Percentiles rank a stretch among this genome's conserved stretches.
These are phyloP conservation scores for Xylocopa sonorina DNA, from an alignment of 1,140 invertebrate genomes.

Conservation along the genomic window DNA sequence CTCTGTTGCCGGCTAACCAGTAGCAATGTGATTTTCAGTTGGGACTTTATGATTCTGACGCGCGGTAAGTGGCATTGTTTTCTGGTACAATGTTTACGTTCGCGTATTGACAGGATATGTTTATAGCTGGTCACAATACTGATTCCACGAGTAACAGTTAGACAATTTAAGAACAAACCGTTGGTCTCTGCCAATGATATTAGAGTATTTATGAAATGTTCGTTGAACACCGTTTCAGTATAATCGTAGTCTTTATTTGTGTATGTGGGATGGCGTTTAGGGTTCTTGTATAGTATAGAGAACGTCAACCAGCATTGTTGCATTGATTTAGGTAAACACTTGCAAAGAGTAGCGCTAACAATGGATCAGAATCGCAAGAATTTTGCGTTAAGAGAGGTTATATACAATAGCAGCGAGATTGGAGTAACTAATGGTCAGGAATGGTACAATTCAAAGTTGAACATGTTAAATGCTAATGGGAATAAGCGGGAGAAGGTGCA, in stretches of 20 bases:
- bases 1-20: constrained; percentile 24
- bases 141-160: not conserved
- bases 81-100: not conserved
- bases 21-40: constrained; percentile 42
- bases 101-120: no score
- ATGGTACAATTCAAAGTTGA: constrained; percentile 76
- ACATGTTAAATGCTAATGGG: constrained; percentile 58
- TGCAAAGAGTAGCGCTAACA: constrained; percentile 87
- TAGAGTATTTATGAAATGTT: not conserved
- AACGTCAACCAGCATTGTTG: not conserved
- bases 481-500: constrained; percentile 69
- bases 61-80: constrained; percentile 51
- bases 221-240: not conserved
- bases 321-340: constrained; percentile 61
- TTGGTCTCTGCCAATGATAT: not conserved
- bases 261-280: no score
- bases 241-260: not conserved
- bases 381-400: constrained; percentile 85
- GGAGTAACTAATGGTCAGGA: constrained; percentile 81
- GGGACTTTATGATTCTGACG: constrained; percentile 63
- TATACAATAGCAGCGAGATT: constrained; percentile 64
- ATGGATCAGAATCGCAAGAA: constrained; percentile 88
- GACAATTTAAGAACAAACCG: not conserved
- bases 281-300: not conserved
- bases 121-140: not conserved